Evolutionary conservation across 2,888 invertebrate genomes (phyloP).

Genomic region (Drosophila diplacantha): DNA sequence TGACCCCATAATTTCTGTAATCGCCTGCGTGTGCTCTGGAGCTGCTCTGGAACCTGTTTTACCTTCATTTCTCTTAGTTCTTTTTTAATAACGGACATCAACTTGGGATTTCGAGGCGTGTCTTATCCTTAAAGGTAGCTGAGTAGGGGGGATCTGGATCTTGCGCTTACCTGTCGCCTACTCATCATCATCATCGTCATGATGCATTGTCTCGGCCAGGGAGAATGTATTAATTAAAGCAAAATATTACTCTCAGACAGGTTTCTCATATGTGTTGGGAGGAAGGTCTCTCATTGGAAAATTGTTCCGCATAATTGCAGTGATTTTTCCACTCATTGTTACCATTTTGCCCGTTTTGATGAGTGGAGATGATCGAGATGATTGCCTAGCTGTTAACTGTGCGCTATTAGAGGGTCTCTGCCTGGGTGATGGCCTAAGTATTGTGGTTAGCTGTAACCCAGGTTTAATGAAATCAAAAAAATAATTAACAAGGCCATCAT

Average conservation of each 20-base stretch:
- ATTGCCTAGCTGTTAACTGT: constrained; percentile 47
- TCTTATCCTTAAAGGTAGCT: constrained; percentile 52
- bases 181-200: constrained; percentile 47
- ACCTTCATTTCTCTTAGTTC: background rate
- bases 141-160: constrained; percentile 19
- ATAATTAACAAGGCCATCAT: constrained; percentile 15
- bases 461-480: constrained; percentile 16
- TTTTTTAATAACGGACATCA: constrained; percentile 64
- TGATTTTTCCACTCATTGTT: constrained; percentile 55
- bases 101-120: constrained; percentile 58
- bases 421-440: constrained; percentile 5
- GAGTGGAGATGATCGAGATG: constrained; percentile 40
- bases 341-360: constrained; percentile 42
- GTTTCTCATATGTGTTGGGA: constrained; percentile 37
- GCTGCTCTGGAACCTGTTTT: constrained; percentile 45
- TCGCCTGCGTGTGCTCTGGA: constrained; percentile 50
- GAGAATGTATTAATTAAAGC: constrained; percentile 69
- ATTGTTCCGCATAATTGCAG: constrained; percentile 54
- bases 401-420: constrained; percentile 32
- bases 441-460: constrained; percentile 28
- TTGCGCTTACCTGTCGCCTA: constrained; percentile 42
- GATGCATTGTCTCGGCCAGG: constrained; percentile 32
- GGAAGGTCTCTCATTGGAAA: constrained; percentile 34
- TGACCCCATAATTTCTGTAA: constrained; percentile 59
- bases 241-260: constrained; percentile 25